Base-by-base conservation (phyloP, 2,888 invertebrate species). In the Athetis lepigone region DNA sequence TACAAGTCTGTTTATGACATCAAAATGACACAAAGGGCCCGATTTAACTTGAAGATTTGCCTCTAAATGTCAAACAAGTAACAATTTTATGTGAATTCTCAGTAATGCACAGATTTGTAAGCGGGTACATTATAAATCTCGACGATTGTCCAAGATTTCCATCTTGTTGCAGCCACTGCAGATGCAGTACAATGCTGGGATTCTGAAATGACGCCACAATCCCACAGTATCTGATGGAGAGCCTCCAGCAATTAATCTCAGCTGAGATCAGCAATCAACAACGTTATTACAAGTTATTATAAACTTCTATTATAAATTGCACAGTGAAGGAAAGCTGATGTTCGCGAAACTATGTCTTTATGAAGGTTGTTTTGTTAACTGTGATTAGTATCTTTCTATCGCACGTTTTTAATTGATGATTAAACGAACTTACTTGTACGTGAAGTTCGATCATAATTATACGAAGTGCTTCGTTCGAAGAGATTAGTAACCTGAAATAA, bases 151-250 rank as follows among this genome's bases (percentile, higher is more conserved):
- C 25, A 13, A 67, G 70, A 70, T 70, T 54, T 37, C n/a, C 43
- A 70, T 70, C 70, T 58, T 1, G 25, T 11, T 67, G 63, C 23
- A 58, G 66, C 39, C 29, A 11, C 49, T 67, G 59, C 70, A 52
- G 45, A 16, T 36, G 50, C 29, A 43, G 51, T 27, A 73, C 76
- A 73, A 73, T 73, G 73, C 71, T 71, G 66, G 43, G 76, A 73
- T 50, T 70, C 56, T 47, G 42, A 43, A 65, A 61, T 73, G 76
- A 50, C 71, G 76, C 51, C 73, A 73, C 39, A 49, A 45, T 75
- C 71, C 13, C 76, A 75, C 56, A 49, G 8, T 73, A 73, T 73
- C 73, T 66, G 73, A 75, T 75, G 50, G 58, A 64, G 49, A 75
- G 65, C 49, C 50, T 66, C 45, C 37, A 69, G 36, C 62, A 27